phyloP scores from a whole-genome alignment of 2,888 invertebrate species.

The Drosophila buzzatii region DNA sequence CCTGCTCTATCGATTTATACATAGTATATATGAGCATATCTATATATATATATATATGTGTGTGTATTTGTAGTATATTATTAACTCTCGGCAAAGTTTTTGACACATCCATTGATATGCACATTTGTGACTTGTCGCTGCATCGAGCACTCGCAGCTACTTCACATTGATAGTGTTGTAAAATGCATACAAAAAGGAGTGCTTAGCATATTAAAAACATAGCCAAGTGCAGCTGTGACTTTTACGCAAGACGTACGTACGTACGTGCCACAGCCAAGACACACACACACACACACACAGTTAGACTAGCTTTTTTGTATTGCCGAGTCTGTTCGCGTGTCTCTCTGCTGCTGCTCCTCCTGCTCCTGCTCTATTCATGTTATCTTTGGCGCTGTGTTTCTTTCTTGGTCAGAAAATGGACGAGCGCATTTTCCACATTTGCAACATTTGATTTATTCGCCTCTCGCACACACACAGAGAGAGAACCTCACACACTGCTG shows the following conservation, averaged over 20 bases:
- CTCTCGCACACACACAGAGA: constrained; percentile 15
- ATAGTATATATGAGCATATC: background rate
- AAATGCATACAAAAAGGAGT: constrained; percentile 72
- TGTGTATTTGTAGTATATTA: constrained; percentile 52
- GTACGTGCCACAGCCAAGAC: constrained; percentile 53
- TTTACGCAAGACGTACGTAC: constrained; percentile 41
- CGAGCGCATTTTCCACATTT: constrained; percentile 54
- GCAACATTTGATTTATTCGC: constrained; percentile 67
- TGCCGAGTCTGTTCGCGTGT: constrained; percentile 1
- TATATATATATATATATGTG: background rate
- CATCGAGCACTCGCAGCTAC: constrained; percentile 35
- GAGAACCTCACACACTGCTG: constrained; percentile 5
- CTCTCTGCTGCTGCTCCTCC: background rate
- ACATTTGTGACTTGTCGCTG: constrained; percentile 72
- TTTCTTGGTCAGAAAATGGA: constrained; percentile 57
- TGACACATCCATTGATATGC: constrained; percentile 76
- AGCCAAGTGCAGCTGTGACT: constrained; percentile 71
- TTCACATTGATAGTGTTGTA: constrained; percentile 70
- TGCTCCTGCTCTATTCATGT: background rate
- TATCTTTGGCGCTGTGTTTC: constrained; percentile 44
- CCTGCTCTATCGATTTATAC: background rate
- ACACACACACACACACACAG: background rate
- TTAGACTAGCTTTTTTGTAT: constrained; percentile 17
- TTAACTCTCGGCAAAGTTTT: constrained; percentile 72
- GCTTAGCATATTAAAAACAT: constrained; percentile 76